These are phyloP conservation scores for Drosophila prostipennis DNA, from an alignment of 2,888 invertebrate genomes.

Conservation along the genomic window DNA sequence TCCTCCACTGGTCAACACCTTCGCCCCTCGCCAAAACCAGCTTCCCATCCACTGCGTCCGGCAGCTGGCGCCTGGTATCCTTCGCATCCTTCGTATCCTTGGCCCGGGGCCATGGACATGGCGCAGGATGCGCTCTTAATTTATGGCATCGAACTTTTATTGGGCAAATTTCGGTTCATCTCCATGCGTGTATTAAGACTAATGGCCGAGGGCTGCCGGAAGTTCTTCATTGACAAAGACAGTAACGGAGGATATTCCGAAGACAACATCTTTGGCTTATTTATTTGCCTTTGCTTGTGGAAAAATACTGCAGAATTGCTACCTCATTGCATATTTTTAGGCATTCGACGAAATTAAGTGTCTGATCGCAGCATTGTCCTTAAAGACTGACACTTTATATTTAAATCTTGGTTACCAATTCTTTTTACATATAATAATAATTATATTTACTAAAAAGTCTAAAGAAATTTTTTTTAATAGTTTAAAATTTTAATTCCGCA, in stretches of 20 bases:
- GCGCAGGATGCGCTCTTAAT: slow-evolving; percentile 69
- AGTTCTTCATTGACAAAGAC: slow-evolving; percentile 69
- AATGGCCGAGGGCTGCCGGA: slow-evolving; percentile 72
- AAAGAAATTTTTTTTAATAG: too few species aligned
- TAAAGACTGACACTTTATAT: background rate
- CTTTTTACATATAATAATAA: too few species aligned
- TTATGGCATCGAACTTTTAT: slow-evolving; percentile 84
- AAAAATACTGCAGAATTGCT: slow-evolving; percentile 3
- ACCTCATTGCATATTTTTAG: slow-evolving; percentile 18
- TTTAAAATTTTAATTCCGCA: too few species aligned
- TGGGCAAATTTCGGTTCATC: slow-evolving; percentile 83
- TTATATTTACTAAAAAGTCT: too few species aligned
- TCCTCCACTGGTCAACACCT: slow-evolving; percentile 27
- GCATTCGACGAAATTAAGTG: background rate
- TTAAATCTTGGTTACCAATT: background rate
- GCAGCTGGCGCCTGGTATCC: slow-evolving; percentile 40
- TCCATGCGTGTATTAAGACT: slow-evolving; percentile 82
- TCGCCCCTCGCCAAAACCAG: slow-evolving; percentile 6
- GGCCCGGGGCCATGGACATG: slow-evolving; percentile 40
- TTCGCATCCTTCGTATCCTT: slow-evolving; percentile 40
- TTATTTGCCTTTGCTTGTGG: background rate
- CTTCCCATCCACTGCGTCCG: slow-evolving; percentile 3
- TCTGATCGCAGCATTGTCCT: background rate
- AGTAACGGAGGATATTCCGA: slow-evolving; percentile 29
- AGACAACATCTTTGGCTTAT: slow-evolving; percentile 30